These are phyloP conservation scores for Brachypalpus laphriformis DNA, from an alignment of 2,888 invertebrate species.

Conservation along the genomic window DNA sequence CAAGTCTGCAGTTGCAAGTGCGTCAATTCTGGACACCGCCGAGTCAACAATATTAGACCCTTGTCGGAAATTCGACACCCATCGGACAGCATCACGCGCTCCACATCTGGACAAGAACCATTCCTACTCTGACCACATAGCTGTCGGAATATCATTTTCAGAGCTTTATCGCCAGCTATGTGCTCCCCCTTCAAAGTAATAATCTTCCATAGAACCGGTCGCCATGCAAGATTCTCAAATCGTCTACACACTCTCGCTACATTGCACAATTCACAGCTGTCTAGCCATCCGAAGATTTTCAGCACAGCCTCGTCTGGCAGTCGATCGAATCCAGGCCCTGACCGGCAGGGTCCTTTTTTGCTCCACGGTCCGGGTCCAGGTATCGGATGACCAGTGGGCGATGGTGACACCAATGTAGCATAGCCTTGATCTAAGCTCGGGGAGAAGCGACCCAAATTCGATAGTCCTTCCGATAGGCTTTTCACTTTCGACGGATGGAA, in stretches of 20 bases:
- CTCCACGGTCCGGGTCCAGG: slow-evolving; percentile 81
- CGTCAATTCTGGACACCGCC: slow-evolving; percentile 91
- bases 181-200: slow-evolving; percentile 86
- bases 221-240: slow-evolving; percentile 91
- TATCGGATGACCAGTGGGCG: slow-evolving; percentile 81
- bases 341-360: slow-evolving; percentile 81
- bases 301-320: slow-evolving; percentile 88
- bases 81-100: slow-evolving; percentile 87
- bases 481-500: slow-evolving; percentile 81
- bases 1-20: slow-evolving; percentile 91
- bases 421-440: slow-evolving; percentile 92
- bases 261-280: slow-evolving; percentile 88
- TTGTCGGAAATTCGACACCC: slow-evolving; percentile 90
- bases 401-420: slow-evolving; percentile 88
- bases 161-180: slow-evolving; percentile 86
- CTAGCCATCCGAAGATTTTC: slow-evolving; percentile 88
- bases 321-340: slow-evolving; percentile 84
- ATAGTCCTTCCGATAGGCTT: slow-evolving; percentile 81
- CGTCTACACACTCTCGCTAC: slow-evolving; percentile 90
- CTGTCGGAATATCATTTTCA: slow-evolving; percentile 86
- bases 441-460: slow-evolving; percentile 84
- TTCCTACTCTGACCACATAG: slow-evolving; percentile 87
- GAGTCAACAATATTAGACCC: slow-evolving; percentile 89
- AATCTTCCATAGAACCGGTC: slow-evolving; percentile 89
- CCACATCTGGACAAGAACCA: slow-evolving; percentile 87